Conservation (phyloP, 2,888 invertebrate species). For the Gibbula magus region DNA sequence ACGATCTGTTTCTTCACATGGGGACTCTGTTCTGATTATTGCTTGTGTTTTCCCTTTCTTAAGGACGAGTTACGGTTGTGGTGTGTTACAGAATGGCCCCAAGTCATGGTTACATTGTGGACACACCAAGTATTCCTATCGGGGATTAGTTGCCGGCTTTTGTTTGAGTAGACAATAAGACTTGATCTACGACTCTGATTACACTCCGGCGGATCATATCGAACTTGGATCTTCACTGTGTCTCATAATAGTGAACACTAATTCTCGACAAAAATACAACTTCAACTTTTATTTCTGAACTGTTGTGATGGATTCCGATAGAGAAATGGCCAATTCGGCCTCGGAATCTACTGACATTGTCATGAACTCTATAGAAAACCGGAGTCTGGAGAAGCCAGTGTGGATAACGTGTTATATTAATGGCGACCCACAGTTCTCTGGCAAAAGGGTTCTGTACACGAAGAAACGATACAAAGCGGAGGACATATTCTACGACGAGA, state of each 20-base stretch:
- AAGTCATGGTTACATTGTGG: no score
- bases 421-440: conserved; percentile 34
- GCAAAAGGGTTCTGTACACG: conserved; percentile 40
- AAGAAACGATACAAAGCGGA: conserved; percentile 40
- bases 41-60: no score
- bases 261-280: neutral
- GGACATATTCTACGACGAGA: conserved; percentile 47
- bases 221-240: neutral
- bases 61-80: no score
- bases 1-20: no score
- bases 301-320: conserved; percentile 5
- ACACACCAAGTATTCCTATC: no score
- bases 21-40: no score
- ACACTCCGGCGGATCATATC: neutral
- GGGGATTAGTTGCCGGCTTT: neutral
- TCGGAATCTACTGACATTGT: conserved; percentile 11
- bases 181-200: neutral
- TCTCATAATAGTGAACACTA: no score
- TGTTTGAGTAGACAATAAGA: neutral
- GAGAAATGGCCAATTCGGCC: conserved; percentile 11
- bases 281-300: neutral
- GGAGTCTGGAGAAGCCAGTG: conserved; percentile 22
- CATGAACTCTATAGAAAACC: conserved; percentile 12
- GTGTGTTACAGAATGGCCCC: no score
- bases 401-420: conserved; percentile 34